These are phyloP conservation scores for Hymenochirus boettgeri DNA, from an alignment of 2,113 vertebrate species.

Conservation along the genomic window DNA sequence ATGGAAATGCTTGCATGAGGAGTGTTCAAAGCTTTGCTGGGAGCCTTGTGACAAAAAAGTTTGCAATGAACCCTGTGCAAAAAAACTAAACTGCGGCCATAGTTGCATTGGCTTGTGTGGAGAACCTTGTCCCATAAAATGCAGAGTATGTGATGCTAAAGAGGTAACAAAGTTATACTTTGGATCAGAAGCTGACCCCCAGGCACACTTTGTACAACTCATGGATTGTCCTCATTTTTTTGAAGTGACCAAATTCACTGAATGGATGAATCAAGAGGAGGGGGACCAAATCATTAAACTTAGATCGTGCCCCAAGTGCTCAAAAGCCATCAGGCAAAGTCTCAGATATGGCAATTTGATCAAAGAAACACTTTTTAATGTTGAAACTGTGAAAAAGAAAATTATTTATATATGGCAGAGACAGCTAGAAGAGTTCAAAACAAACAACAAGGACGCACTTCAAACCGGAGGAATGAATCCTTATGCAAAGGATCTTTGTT, in stretches of 20 bases:
- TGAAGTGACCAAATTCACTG: slow-evolving; percentile 44
- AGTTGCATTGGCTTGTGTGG: slow-evolving; percentile 48
- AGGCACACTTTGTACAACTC: slow-evolving; percentile 44
- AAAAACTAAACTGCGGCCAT: slow-evolving; percentile 41
- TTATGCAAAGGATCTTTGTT: too few relatives aligned
- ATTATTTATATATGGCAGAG: slow-evolving; percentile 16
- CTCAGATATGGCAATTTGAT: slow-evolving; percentile 38
- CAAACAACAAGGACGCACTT: too few relatives aligned
- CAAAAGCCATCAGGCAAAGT: slow-evolving; percentile 37
- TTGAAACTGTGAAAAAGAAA: slow-evolving; percentile 40
- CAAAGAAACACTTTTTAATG: slow-evolving; percentile 33
- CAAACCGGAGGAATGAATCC: too few relatives aligned
- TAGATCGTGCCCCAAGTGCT: slow-evolving; percentile 46
- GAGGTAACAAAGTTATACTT: slow-evolving; percentile 47
- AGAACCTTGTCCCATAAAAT: slow-evolving; percentile 49
- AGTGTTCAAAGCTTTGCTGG: slow-evolving; percentile 41
- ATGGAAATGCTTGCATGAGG: slow-evolving; percentile 42
- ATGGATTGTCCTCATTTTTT: slow-evolving; percentile 46
- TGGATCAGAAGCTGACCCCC: slow-evolving; percentile 39
- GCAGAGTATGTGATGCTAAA: slow-evolving; percentile 41
- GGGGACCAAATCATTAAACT: slow-evolving; percentile 15
- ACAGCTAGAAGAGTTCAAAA: slow-evolving; percentile 5
- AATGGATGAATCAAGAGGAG: slow-evolving; percentile 32
- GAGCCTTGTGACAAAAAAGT: slow-evolving; percentile 43
- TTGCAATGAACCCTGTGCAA: slow-evolving; percentile 38